These are phyloP conservation scores for Drosophila quasianomalipes DNA, from an alignment of 2,888 invertebrate species.

Conservation along the genomic window DNA sequence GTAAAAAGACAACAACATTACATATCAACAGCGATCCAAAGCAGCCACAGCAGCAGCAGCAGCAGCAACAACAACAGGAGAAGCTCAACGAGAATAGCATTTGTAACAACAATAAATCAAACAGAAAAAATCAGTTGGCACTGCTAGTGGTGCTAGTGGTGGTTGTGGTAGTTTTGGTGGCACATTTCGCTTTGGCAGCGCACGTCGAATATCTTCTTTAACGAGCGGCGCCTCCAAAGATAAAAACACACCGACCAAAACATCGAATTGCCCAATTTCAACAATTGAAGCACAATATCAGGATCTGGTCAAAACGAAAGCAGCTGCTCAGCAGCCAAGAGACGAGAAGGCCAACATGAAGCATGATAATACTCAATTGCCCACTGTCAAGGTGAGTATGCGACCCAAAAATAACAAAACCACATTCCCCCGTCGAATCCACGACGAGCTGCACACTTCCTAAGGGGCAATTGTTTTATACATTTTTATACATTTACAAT, in stretches of 20 bases:
- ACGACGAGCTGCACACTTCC: slow-evolving; percentile 6
- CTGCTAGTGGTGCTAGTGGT: slow-evolving; percentile 32
- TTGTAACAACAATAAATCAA: slow-evolving; percentile 47
- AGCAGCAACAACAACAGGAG: slow-evolving; percentile 14
- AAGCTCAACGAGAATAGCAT: slow-evolving; percentile 27
- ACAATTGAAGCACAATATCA: slow-evolving; percentile 46
- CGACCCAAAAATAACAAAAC: slow-evolving; percentile 1
- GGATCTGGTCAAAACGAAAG: slow-evolving; percentile 28
- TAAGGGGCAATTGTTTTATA: slow-evolving; percentile 11
- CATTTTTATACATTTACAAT: slow-evolving; percentile 16
- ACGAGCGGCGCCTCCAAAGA: slow-evolving; percentile 72
- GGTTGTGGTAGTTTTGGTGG: slow-evolving; percentile 53
- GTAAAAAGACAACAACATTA: slow-evolving; percentile 82
- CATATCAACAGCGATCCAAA: slow-evolving; percentile 55
- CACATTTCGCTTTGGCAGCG: slow-evolving; percentile 68
- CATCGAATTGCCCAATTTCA: slow-evolving; percentile 23
- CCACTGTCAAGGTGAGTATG: slow-evolving; percentile 80
- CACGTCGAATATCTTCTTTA: slow-evolving; percentile 79
- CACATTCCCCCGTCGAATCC: slow-evolving; percentile 16
- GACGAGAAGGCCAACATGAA: slow-evolving; percentile 66
- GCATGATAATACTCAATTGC: slow-evolving; percentile 67
- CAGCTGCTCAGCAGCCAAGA: slow-evolving; percentile 11
- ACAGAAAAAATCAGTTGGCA: slow-evolving; percentile 55
- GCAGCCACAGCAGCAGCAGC: slow-evolving; percentile 30
- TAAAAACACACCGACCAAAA: slow-evolving; percentile 44